Evolutionary conservation across 2,113 vertebrate species (phyloP), one percentile per base, ranked within the genome.

Genomic region (Burhinus bistriatus): DNA sequence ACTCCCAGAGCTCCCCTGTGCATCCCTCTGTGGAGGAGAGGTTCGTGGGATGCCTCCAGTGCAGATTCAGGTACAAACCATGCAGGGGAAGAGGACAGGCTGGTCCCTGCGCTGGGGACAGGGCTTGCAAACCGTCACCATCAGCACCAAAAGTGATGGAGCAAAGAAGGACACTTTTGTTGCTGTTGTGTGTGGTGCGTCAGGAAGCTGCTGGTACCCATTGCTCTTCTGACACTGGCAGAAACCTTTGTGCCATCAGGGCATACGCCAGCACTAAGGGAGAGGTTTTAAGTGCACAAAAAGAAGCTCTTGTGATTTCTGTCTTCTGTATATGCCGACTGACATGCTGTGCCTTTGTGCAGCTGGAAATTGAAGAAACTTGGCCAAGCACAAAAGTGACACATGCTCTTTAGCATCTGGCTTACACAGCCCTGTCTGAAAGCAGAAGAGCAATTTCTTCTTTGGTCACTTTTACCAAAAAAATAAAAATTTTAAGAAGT

Each of bases 141-240:
- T 5, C 7, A 54, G 30, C 7, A 4, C 30, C 14, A 3, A 68
- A 36, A 36, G 34, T 4, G 8, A 14, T 13, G 68, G 29, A 69
- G 47, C 61, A 40, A 47, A 76, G 52, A 25, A 78, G 45, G 75
- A 55, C 27, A 52, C 45, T 27, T 78, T 17, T 54, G 26, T 26
- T 36, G 26, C 36, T 21, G 54, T 7, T 20, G 15, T 29, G 54
- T 25, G 77, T 2, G 2, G 45, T 34, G 59, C 12, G 5, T 42
- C 34, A 19, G 66, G 59, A 45, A 64, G 42, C 38, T 65, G 38
- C 1, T 0, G 8, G 72, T 69, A 16, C n/a, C 45, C 0, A 0
- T 12, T 34, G 58, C 27, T 32, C 16, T 32, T 70, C 23, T 51
- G 52, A 23, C 26, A 44, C 22, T 3, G 0, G 42, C 17, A 71